Percentiles rank a stretch among this genome's conserved stretches.
Conservation (phyloP, 2,113 vertebrate species). For the Chascanopsetta lugubris region DNA sequence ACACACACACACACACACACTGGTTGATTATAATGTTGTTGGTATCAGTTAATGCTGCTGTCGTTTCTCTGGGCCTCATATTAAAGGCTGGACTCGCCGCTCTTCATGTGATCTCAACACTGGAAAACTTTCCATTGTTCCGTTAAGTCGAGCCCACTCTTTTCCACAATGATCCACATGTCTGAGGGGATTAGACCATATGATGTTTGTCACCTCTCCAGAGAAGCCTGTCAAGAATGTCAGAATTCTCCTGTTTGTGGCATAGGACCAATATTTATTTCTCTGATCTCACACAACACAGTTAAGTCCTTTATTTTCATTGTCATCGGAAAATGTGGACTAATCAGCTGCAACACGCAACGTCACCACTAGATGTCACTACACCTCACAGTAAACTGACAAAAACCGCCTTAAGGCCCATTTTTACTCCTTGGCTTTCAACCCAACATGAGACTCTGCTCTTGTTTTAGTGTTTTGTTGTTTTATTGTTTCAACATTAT, state of each 20-base stretch:
- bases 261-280: neutral
- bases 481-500: no score
- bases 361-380: no score
- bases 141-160: conserved; percentile 23
- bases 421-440: no score
- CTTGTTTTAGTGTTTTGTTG: no score
- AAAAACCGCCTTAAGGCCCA: no score
- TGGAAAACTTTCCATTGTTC: conserved; percentile 50
- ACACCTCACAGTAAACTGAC: no score
- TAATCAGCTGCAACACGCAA: no score
- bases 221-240: conserved; percentile 1
- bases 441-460: no score
- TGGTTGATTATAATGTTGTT: neutral
- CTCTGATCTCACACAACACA: neutral
- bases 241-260: neutral
- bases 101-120: conserved; percentile 45
- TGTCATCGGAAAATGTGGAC: no score
- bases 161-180: conserved; percentile 43
- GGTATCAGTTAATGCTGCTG: neutral
- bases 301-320: neutral
- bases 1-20: no score
- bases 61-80: neutral
- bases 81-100: conserved; percentile 13
- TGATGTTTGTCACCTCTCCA: conserved; percentile 41
- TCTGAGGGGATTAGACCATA: conserved; percentile 57